Conservation (phyloP, 1,140 invertebrate genomes). For the Agrypnia vestita region DNA sequence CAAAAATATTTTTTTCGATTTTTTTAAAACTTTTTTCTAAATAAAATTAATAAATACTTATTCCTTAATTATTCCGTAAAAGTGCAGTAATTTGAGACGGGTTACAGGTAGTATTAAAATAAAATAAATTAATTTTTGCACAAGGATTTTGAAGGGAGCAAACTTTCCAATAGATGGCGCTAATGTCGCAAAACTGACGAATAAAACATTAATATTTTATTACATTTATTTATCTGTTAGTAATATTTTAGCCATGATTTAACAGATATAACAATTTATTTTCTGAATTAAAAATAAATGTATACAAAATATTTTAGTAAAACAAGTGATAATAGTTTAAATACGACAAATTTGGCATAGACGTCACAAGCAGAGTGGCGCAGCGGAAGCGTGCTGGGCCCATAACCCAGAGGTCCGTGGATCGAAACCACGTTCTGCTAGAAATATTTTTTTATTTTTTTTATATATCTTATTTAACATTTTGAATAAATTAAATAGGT, state of each 20-base stretch:
- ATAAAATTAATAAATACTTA: too few species aligned
- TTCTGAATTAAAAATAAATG: background rate
- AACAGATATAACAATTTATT: too few species aligned
- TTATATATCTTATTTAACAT: background rate
- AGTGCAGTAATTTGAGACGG: too few species aligned
- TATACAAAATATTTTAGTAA: background rate
- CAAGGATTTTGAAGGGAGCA: background rate
- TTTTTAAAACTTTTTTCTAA: too few species aligned
- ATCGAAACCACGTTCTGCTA: slow-evolving; percentile 97
- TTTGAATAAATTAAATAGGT: too few species aligned
- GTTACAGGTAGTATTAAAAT: too few species aligned
- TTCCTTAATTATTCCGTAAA: too few species aligned
- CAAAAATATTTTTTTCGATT: too few species aligned
- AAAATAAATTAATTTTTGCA: too few species aligned
- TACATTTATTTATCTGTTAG: too few species aligned
- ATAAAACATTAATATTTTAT: too few species aligned
- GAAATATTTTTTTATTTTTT: slow-evolving; percentile 55
- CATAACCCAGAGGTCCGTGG: slow-evolving; percentile 96
- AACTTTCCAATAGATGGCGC: slow-evolving; percentile 19
- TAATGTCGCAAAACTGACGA: slow-evolving; percentile 4
- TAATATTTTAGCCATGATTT: too few species aligned
- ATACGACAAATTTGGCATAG: background rate
- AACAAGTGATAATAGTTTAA: background rate
- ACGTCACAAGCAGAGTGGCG: slow-evolving; percentile 85
- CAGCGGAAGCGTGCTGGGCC: slow-evolving; percentile 93